Evolutionary conservation across 2,113 vertebrate genomes (phyloP).

Genomic region (Hemicordylus capensis): DNA sequence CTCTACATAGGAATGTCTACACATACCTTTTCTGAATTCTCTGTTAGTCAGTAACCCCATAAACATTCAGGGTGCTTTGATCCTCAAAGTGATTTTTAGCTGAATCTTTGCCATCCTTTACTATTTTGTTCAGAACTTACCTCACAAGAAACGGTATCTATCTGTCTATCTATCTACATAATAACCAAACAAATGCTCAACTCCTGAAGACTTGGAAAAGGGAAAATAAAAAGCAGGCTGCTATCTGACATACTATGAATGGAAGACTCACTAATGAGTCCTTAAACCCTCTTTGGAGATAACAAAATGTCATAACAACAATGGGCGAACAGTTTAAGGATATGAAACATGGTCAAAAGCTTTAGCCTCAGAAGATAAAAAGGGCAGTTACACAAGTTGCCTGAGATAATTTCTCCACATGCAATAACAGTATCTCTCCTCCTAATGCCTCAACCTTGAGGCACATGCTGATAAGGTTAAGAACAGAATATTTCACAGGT

Average conservation of each 20-base stretch:
- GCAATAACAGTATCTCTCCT: conserved; percentile 29
- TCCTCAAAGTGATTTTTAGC: not conserved
- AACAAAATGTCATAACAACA: conserved; percentile 34
- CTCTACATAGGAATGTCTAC: not conserved
- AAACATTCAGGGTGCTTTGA: not conserved
- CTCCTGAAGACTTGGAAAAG: not conserved
- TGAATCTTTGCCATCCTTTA: not conserved
- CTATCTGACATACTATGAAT: conserved; percentile 2
- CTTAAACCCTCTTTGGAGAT: conserved; percentile 46
- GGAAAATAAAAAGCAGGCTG: not conserved
- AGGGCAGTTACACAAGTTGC: conserved; percentile 26
- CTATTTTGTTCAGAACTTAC: not conserved
- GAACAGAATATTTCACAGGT: conserved; percentile 13
- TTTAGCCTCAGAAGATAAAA: conserved; percentile 54
- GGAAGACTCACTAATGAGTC: conserved; percentile 44
- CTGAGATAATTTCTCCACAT: conserved; percentile 33
- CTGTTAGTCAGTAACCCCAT: not conserved
- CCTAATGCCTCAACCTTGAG: conserved; percentile 25
- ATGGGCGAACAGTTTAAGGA: conserved; percentile 46
- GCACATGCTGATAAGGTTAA: not conserved
- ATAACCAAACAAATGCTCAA: not conserved
- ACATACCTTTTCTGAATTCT: not conserved
- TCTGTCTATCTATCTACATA: too few species aligned
- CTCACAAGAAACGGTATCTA: not conserved
- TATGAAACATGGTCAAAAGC: conserved; percentile 30